These are phyloP conservation scores for Trachemys scripta DNA, from an alignment of 2,113 vertebrate species.

Conservation along the genomic window DNA sequence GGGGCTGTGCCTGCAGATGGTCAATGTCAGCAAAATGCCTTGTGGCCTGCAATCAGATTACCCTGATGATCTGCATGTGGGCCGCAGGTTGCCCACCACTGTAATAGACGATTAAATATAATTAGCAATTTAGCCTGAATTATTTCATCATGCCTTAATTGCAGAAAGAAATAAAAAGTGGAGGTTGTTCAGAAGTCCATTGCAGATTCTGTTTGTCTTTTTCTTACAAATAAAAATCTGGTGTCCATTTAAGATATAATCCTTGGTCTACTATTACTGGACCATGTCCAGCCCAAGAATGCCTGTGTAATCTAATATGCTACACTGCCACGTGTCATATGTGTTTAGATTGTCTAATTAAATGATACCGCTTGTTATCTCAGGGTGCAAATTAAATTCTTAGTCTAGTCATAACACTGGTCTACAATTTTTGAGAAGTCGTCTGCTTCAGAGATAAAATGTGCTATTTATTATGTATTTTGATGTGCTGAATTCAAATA, in stretches of 20 bases:
- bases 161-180: not conserved
- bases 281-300: not conserved
- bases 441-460: too few species aligned
- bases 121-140: not conserved
- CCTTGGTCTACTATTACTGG: not conserved
- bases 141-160: not conserved
- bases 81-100: too few species aligned
- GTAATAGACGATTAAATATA: not conserved
- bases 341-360: fast-evolving
- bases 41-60: too few species aligned
- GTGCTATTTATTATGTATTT: too few species aligned
- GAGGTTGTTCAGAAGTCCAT: not conserved
- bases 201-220: not conserved
- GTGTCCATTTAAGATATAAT: not conserved
- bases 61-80: too few species aligned
- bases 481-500: too few species aligned
- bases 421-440: too few species aligned
- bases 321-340: not conserved
- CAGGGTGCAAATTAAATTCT: not conserved
- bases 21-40: too few species aligned
- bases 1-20: too few species aligned
- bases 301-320: not conserved
- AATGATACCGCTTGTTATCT: not conserved
- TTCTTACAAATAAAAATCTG: not conserved
- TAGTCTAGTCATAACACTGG: not conserved